Evolutionary conservation across 2,113 vertebrate species (phyloP).

Genomic region (Siniperca chuatsi): DNA sequence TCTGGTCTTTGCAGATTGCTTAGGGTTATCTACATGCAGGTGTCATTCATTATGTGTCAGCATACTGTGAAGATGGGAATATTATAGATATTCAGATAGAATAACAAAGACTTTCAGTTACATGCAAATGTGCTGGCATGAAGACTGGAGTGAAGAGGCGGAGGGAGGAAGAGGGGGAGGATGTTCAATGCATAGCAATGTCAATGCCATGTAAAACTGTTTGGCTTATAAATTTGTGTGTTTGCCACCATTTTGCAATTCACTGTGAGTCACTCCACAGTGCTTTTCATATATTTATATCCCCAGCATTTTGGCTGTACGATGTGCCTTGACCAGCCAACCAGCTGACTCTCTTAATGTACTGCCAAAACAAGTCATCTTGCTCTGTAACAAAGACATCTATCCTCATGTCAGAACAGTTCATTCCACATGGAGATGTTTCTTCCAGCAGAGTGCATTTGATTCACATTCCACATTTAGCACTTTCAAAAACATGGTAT

Average conservation of each 20-base stretch:
- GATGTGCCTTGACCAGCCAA: slow-evolving; percentile 48
- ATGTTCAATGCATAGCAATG: slow-evolving; percentile 60
- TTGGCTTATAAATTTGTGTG: slow-evolving; percentile 49
- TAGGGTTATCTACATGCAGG: slow-evolving; percentile 9
- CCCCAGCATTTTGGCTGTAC: slow-evolving; percentile 47
- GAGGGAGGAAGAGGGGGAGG: slow-evolving; percentile 25
- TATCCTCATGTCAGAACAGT: slow-evolving; percentile 21
- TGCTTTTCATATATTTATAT: slow-evolving; percentile 43
- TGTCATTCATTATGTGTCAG: slow-evolving; percentile 5
- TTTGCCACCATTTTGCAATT: slow-evolving; percentile 46
- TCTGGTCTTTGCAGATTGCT: slow-evolving; percentile 3
- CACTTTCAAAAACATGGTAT: slow-evolving; percentile 13
- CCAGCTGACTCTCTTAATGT: slow-evolving; percentile 49
- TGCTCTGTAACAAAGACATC: slow-evolving; percentile 39
- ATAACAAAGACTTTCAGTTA: slow-evolving; percentile 5
- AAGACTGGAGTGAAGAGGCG: slow-evolving; percentile 45
- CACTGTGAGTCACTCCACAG: slow-evolving; percentile 37
- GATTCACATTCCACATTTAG: slow-evolving; percentile 30
- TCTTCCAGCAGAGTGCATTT: slow-evolving; percentile 17
- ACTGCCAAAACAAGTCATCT: slow-evolving; percentile 47
- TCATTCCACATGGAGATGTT: slow-evolving; percentile 23
- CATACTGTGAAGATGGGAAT: background rate
- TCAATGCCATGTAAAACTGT: slow-evolving; percentile 53
- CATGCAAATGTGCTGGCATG: slow-evolving; percentile 14
- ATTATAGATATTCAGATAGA: background rate